phyloP scores from a whole-genome alignment of 2,113 vertebrate species.

The Pithys albifrons region DNA sequence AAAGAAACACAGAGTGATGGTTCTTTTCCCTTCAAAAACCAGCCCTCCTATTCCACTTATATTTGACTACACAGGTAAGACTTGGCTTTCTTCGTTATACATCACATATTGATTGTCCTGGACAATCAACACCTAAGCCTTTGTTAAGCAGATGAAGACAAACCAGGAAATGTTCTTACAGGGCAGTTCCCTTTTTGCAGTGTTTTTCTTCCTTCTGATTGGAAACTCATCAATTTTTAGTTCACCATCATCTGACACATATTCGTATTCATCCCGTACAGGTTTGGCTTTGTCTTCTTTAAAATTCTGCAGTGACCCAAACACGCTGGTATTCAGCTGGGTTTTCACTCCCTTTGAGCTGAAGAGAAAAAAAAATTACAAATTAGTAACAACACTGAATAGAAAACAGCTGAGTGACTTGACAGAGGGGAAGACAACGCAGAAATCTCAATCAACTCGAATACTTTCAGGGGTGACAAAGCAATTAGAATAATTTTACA shows the following conservation, averaged over 20 bases:
- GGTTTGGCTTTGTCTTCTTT: conserved; percentile 96
- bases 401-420: not conserved
- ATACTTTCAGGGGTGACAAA: not conserved
- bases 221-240: conserved; percentile 98
- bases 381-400: not conserved
- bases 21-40: not conserved
- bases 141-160: not conserved
- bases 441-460: not conserved
- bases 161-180: conserved; percentile 81
- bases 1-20: not conserved
- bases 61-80: not conserved
- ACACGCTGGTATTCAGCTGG: conserved; percentile 87
- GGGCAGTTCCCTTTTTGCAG: conserved; percentile 89
- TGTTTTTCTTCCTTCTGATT: conserved; percentile 94
- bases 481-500: not conserved
- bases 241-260: conserved; percentile 96
- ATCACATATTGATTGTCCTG: not conserved
- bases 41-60: not conserved
- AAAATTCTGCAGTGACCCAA: conserved; percentile 94
- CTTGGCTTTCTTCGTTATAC: not conserved
- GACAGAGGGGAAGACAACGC: not conserved
- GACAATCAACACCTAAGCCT: not conserved
- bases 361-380: not conserved
- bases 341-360: conserved; percentile 93
- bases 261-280: conserved; percentile 95